Percentiles rank a stretch among this genome's conserved stretches.
Conservation (phyloP, 2,797 vertebrate genomes). For the Psittacula derbiana region DNA sequence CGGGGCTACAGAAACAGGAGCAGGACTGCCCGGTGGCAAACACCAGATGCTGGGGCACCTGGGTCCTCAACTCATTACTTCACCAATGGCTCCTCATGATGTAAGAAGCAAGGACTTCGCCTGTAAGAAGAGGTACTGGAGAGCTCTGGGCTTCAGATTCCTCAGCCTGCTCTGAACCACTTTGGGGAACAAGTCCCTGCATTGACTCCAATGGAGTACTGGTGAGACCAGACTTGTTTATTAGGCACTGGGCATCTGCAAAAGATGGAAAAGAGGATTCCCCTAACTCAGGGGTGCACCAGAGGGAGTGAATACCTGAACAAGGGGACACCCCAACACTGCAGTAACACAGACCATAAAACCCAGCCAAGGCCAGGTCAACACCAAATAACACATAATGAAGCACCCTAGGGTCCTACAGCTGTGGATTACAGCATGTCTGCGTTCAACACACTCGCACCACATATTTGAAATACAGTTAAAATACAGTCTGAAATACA, state of each 20-base stretch:
- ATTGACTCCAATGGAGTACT: fast-evolving
- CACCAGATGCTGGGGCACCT: neutral
- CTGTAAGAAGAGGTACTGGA: neutral
- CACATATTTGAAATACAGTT: neutral
- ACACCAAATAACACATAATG: neutral
- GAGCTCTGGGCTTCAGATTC: neutral
- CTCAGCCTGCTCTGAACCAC: neutral
- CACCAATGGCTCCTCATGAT: neutral
- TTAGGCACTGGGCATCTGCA: fast-evolving
- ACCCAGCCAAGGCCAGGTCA: neutral
- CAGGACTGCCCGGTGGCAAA: neutral
- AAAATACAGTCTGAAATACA: neutral
- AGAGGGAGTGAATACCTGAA: neutral
- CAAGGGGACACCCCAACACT: neutral
- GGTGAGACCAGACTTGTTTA: neutral
- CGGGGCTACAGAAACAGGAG: neutral
- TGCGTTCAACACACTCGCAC: neutral
- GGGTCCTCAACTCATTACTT: neutral
- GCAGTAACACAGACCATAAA: neutral
- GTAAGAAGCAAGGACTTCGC: neutral
- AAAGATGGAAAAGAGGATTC: neutral
- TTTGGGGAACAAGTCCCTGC: neutral
- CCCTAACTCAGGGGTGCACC: neutral
- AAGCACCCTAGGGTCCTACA: neutral
- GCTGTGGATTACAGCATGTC: neutral